Conservation (phyloP, 2,888 invertebrate species). For the Exocentrus adspersus region DNA sequence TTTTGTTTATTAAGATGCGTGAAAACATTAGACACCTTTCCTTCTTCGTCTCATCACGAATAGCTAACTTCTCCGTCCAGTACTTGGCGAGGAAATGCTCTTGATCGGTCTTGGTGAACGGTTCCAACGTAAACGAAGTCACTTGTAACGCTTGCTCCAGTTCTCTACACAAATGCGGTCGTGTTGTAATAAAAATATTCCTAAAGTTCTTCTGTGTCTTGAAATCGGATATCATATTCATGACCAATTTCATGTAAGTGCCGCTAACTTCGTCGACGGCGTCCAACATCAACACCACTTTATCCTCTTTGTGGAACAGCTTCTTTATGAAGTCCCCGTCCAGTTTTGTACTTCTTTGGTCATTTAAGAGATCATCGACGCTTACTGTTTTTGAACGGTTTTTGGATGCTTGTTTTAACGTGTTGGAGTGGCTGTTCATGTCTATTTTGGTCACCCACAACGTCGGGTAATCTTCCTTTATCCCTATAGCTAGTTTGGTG, state of each 20-base stretch:
- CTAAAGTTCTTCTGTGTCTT: slow-evolving; percentile 3
- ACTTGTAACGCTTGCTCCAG: background rate
- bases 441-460: background rate
- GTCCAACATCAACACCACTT: slow-evolving; percentile 6
- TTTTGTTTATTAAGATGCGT: background rate
- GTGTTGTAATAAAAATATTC: slow-evolving; percentile 24
- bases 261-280: slow-evolving; percentile 27
- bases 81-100: slow-evolving; percentile 1
- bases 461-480: background rate
- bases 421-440: background rate
- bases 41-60: background rate
- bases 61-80: slow-evolving; percentile 10
- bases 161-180: slow-evolving; percentile 10
- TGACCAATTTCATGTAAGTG: slow-evolving; percentile 16
- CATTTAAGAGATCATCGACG: background rate
- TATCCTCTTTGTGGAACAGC: background rate
- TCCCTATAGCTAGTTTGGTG: background rate
- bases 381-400: background rate
- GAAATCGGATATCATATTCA: background rate
- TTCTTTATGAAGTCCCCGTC: background rate
- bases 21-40: slow-evolving; percentile 6
- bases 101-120: slow-evolving; percentile 3
- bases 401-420: background rate
- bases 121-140: slow-evolving; percentile 3
- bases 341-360: background rate